A percentile compares a stretch with the other conserved stretches of the same genome.
Conservation (phyloP, 2,797 vertebrate species). For the Manis crassicaudata region DNA sequence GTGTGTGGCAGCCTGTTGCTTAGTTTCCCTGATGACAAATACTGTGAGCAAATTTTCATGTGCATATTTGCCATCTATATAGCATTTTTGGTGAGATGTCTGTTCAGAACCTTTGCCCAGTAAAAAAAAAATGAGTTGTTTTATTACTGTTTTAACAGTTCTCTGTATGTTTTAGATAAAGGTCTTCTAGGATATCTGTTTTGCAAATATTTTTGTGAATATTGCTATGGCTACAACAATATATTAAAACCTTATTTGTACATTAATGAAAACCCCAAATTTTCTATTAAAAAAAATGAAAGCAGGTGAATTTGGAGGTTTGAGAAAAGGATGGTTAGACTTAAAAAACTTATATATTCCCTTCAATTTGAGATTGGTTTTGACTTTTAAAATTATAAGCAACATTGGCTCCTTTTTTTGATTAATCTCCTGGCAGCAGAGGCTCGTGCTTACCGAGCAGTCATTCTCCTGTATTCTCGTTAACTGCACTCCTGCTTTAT, state of each 20-base stretch:
- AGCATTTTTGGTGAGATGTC: neutral
- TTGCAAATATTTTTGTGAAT: neutral
- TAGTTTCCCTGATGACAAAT: neutral
- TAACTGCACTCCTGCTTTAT: neutral
- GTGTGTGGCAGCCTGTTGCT: neutral
- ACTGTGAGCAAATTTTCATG: neutral
- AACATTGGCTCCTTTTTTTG: neutral
- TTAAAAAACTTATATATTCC: neutral
- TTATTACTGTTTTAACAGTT: neutral
- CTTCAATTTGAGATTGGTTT: neutral
- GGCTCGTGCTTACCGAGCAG: neutral
- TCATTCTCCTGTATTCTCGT: neutral
- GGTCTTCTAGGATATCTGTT: neutral
- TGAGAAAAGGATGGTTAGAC: neutral
- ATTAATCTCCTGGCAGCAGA: neutral
- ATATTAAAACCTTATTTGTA: neutral
- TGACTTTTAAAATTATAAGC: neutral
- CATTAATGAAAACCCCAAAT: constrained; percentile 29
- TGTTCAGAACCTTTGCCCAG: neutral
- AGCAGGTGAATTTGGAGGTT: neutral
- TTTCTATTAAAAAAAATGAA: neutral
- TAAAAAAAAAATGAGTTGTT: neutral
- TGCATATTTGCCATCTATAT: neutral
- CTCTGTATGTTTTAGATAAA: neutral
- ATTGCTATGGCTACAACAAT: neutral